Percentiles rank a stretch among this genome's conserved stretches.
These are phyloP conservation scores for Zaprionus ornatus DNA, from an alignment of 1,140 invertebrate species.

Conservation along the genomic window DNA sequence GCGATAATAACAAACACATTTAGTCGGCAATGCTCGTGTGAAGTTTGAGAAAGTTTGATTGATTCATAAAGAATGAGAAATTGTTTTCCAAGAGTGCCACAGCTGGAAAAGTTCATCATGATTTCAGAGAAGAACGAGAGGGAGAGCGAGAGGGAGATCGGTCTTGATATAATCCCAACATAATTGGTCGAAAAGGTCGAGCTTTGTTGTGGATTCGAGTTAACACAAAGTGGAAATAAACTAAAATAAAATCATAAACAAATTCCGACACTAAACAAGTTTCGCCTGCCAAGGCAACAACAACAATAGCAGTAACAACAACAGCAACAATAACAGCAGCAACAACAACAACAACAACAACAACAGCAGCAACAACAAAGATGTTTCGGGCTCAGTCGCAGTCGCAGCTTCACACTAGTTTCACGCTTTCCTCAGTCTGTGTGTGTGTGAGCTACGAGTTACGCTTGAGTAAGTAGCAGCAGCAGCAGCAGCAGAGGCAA, in stretches of 20 bases:
- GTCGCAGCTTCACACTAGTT: constrained; percentile 55
- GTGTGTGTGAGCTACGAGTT: constrained; percentile 22
- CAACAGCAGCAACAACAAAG: constrained; percentile 1
- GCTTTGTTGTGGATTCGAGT: neutral
- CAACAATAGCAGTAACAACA: too few species aligned
- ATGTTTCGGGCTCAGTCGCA: constrained; percentile 6
- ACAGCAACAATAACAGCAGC: neutral
- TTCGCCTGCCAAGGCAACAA: constrained; percentile 27
- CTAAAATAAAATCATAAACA: constrained; percentile 43
- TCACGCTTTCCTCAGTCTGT: constrained; percentile 60
- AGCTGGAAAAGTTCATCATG: neutral
- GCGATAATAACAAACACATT: constrained; percentile 11
- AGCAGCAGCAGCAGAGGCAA: constrained; percentile 10
- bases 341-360: constrained; percentile 5
- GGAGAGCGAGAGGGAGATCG: neutral
- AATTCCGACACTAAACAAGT: constrained; percentile 48
- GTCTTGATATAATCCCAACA: neutral
- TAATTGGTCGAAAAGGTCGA: neutral
- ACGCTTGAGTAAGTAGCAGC: constrained; percentile 50
- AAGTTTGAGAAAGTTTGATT: constrained; percentile 17
- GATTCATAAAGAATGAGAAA: neutral
- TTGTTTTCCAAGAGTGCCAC: neutral
- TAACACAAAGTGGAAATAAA: constrained; percentile 12
- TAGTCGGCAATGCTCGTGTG: neutral
- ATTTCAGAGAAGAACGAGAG: neutral